Conservation (phyloP, 1,140 invertebrate species). For the Onthophagus taurus region DNA sequence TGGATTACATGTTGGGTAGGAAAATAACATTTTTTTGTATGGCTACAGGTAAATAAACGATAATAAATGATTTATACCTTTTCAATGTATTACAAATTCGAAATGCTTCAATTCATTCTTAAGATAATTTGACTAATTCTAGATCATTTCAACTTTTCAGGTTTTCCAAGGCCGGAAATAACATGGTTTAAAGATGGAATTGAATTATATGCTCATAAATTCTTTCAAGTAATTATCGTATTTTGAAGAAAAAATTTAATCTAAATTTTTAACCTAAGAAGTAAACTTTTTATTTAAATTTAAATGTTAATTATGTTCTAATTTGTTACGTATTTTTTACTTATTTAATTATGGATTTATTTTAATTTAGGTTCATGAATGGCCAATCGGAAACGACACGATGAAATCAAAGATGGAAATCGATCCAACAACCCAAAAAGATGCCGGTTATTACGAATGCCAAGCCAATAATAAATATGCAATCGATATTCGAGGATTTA, state of each 20-base stretch:
- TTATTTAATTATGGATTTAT: not conserved
- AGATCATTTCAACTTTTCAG: no score
- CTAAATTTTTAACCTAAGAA: not conserved
- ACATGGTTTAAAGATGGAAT: constrained; percentile 91
- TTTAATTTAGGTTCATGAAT: constrained; percentile 68
- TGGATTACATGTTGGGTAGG: constrained; percentile 84
- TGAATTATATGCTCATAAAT: constrained; percentile 78
- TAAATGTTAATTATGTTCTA: no score
- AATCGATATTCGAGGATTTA: constrained; percentile 58
- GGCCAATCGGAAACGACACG: constrained; percentile 69
- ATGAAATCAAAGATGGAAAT: constrained; percentile 91
- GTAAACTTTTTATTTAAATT: not conserved
- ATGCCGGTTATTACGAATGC: constrained; percentile 65
- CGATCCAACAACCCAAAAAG: constrained; percentile 89
- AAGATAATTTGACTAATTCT: no score
- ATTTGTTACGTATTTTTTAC: no score
- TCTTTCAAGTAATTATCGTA: constrained; percentile 63
- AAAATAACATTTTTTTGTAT: constrained; percentile 88
- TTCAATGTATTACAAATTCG: no score
- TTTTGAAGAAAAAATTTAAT: not conserved
- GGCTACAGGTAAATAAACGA: constrained; percentile 54
- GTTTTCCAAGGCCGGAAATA: constrained; percentile 70
- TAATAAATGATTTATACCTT: not conserved
- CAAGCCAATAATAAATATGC: constrained; percentile 70
- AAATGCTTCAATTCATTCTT: no score